Evolutionary conservation across 1,140 invertebrate genomes (phyloP).

Genomic region (Orussus abietinus): DNA sequence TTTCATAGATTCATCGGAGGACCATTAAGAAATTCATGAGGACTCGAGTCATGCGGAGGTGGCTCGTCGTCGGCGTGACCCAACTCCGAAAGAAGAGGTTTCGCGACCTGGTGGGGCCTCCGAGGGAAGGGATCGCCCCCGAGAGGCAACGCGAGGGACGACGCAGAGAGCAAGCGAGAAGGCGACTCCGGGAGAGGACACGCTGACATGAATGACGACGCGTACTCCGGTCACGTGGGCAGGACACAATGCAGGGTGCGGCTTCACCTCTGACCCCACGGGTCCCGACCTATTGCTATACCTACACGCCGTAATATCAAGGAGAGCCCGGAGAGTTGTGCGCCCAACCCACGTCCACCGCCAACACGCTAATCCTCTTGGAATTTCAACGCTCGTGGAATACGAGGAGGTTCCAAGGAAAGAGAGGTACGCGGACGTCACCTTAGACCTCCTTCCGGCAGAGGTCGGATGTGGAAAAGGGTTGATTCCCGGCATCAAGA

Average conservation of each 20-base stretch:
- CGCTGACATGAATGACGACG: slow-evolving; percentile 48
- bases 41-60: no score
- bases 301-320: slow-evolving; percentile 21
- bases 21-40: slow-evolving; percentile 24
- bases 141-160: no score
- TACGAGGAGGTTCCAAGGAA: slow-evolving; percentile 12
- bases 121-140: no score
- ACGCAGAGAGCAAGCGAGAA: no score
- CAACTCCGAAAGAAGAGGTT: no score
- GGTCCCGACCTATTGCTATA: slow-evolving; percentile 43
- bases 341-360: slow-evolving; percentile 38
- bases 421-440: no score
- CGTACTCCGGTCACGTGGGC: slow-evolving; percentile 48
- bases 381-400: slow-evolving; percentile 36
- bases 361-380: slow-evolving; percentile 37
- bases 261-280: slow-evolving; percentile 47
- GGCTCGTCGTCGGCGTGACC: no score
- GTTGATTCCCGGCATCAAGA: no score
- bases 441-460: background rate
- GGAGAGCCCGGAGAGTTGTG: slow-evolving; percentile 14
- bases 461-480: no score
- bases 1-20: slow-evolving; percentile 22
- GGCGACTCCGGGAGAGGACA: no score
- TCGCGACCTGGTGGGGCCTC: no score
- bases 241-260: slow-evolving; percentile 51